Conservation (phyloP, 2,113 vertebrate genomes). For the Muntiacus reevesi region DNA sequence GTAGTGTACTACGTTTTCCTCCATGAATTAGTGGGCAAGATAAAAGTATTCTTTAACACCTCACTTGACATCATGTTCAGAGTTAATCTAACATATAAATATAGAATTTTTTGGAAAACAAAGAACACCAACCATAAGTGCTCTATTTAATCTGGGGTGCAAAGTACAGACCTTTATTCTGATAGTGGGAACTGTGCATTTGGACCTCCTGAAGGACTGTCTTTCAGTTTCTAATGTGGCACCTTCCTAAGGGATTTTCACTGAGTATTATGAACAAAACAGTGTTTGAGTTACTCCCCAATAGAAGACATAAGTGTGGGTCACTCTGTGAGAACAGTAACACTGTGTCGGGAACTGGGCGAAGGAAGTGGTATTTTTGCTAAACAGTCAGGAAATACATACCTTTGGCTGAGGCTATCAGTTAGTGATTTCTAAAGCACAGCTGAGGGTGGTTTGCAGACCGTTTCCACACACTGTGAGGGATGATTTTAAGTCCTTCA, state of each 20-base stretch:
- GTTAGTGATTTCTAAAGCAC: background rate
- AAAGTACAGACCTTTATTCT: background rate
- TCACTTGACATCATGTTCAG: background rate
- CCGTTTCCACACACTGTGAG: background rate
- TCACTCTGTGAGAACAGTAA: background rate
- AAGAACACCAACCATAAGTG: background rate
- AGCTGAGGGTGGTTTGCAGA: background rate
- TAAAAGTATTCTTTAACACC: background rate
- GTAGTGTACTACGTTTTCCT: background rate
- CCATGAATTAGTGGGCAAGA: background rate
- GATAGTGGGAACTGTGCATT: background rate
- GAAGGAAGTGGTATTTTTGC: background rate
- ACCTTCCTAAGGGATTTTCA: background rate
- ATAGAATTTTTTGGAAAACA: background rate
- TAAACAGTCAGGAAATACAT: background rate
- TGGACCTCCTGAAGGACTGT: background rate
- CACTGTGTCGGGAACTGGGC: background rate
- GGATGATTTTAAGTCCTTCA: background rate
- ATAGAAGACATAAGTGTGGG: background rate
- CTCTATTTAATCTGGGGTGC: background rate
- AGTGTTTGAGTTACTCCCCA: background rate
- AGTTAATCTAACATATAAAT: background rate
- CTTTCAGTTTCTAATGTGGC: background rate
- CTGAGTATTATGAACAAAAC: background rate
- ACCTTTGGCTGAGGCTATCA: background rate